A percentile compares a stretch with the other conserved stretches of the same genome.
These are phyloP conservation scores for Amphiura filiformis DNA, from an alignment of 35 echinoderm and acorn worm genomes.

Conservation along the genomic window DNA sequence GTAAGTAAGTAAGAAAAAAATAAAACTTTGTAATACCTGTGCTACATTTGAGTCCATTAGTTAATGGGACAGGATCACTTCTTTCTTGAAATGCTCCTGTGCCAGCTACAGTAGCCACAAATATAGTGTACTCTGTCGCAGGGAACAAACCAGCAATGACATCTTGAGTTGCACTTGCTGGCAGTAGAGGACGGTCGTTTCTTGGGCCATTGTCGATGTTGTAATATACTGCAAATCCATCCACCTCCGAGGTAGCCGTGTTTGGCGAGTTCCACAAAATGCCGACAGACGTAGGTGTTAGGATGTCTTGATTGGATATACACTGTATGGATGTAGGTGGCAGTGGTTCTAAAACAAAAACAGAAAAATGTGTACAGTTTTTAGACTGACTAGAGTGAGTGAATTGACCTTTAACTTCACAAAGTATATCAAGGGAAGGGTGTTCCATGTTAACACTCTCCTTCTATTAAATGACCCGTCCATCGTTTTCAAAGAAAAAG, in stretches of 20 bases:
- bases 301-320: background rate
- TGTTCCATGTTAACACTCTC: too few relatives aligned
- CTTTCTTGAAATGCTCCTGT: background rate
- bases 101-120: background rate
- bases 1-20: too few relatives aligned
- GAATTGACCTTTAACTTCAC: too few relatives aligned
- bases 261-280: background rate
- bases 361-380: background rate
- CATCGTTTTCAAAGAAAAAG: too few relatives aligned
- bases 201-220: background rate
- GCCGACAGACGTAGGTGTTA: background rate
- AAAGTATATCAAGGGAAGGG: too few relatives aligned
- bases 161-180: background rate
- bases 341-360: background rate
- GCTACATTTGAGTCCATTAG: background rate
- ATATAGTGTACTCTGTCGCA: background rate
- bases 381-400: too few relatives aligned
- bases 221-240: background rate
- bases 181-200: background rate
- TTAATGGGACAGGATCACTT: background rate
- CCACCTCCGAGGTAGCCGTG: background rate
- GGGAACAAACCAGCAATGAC: background rate
- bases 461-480: too few relatives aligned
- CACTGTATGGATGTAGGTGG: background rate
- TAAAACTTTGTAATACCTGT: background rate